These are phyloP conservation scores for Gila orcuttii DNA, from an alignment of 2,113 vertebrate genomes.

Conservation along the genomic window DNA sequence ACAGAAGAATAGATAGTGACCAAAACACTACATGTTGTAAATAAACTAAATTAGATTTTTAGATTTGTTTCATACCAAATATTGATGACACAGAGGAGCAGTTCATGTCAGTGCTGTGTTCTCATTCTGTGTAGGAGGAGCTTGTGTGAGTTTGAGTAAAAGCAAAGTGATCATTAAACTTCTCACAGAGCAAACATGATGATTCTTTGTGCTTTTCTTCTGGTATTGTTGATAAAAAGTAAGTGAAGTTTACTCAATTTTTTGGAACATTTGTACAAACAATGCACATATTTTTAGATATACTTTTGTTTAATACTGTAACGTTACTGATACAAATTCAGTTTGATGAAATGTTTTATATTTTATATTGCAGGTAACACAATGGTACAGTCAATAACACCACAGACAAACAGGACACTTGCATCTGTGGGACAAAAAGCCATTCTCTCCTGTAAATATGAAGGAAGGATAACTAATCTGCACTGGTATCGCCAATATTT, in stretches of 20 bases:
- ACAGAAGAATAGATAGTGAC: too few relatives aligned
- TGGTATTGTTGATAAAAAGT: neutral
- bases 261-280: neutral
- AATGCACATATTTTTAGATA: neutral
- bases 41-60: neutral
- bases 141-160: neutral
- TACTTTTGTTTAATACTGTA: neutral
- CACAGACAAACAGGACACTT: neutral
- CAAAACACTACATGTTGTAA: neutral
- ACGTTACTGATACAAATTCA: neutral
- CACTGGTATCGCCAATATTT: constrained; percentile 36
- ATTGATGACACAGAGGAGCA: neutral
- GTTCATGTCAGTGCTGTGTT: neutral
- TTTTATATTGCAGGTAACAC: neutral
- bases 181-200: constrained; percentile 22
- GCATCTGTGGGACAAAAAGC: neutral
- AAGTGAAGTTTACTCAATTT: neutral
- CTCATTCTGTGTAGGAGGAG: neutral
- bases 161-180: neutral
- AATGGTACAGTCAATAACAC: constrained; percentile 15
- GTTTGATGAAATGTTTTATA: neutral
- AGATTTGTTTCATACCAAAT: neutral
- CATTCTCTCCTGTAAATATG: neutral
- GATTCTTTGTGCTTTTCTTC: constrained; percentile 2
- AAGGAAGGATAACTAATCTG: neutral